A percentile compares a stretch with the other conserved stretches of the same genome.
Evolutionary conservation across 2,797 vertebrate species (phyloP).

Genomic region (Dendrocincla fuliginosa): DNA sequence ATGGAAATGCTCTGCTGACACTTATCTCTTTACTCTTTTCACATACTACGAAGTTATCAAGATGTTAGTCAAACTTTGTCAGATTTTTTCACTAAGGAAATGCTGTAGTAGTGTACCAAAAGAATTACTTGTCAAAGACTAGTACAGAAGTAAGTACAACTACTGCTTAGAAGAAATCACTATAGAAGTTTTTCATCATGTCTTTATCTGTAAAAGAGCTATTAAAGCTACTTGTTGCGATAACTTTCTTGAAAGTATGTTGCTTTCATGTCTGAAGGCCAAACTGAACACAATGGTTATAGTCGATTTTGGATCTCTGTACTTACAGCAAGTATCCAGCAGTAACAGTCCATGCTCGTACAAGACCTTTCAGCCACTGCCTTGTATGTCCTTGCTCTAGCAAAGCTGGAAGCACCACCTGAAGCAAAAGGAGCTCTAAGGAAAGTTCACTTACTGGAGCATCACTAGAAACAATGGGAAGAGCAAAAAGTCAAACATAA

Average conservation of each 20-base stretch:
- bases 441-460: slow-evolving; percentile 88
- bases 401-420: slow-evolving; percentile 92
- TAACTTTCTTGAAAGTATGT: neutral
- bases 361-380: slow-evolving; percentile 94
- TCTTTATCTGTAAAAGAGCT: neutral
- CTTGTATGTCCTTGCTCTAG: slow-evolving; percentile 92
- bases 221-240: neutral
- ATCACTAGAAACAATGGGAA: slow-evolving; percentile 76
- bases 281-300: neutral
- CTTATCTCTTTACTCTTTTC: neutral
- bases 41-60: neutral
- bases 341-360: slow-evolving; percentile 93
- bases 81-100: neutral
- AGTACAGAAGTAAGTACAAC: neutral
- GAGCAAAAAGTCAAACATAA: neutral
- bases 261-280: neutral
- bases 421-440: slow-evolving; percentile 88
- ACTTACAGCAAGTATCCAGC: slow-evolving; percentile 93
- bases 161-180: neutral
- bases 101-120: neutral
- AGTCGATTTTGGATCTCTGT: neutral
- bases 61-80: neutral
- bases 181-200: accelerated
- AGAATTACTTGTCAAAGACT: neutral
- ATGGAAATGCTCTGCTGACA: neutral